Percentiles rank a stretch among this genome's conserved stretches.
These are phyloP conservation scores for Falcunculus frontatus DNA, from an alignment of 2,113 vertebrate species.

Conservation along the genomic window DNA sequence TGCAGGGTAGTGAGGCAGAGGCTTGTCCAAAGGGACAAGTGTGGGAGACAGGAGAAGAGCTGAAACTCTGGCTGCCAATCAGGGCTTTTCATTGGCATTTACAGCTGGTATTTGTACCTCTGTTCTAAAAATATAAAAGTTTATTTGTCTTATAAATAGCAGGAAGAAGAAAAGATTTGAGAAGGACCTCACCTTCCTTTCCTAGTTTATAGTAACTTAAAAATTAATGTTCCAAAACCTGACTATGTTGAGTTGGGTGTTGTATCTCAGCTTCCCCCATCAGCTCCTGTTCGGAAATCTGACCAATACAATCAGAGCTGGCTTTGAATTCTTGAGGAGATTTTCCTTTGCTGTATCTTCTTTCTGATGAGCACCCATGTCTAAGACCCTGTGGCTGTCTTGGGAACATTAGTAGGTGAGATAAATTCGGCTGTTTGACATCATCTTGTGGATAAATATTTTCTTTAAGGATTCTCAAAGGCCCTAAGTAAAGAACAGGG, in stretches of 20 bases:
- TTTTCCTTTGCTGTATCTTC: not conserved
- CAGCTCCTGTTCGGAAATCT: not conserved
- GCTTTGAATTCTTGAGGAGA: not conserved
- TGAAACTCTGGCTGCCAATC: not conserved
- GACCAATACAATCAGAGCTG: not conserved
- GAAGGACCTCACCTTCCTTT: not conserved
- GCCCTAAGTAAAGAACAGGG: not conserved
- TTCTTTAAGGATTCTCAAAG: constrained; percentile 3
- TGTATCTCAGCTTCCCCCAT: not conserved
- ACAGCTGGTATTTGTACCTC: not conserved
- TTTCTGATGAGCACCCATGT: not conserved
- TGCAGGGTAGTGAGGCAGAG: not conserved
- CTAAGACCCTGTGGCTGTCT: not conserved
- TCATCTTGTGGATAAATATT: constrained; percentile 60
- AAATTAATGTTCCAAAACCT: not conserved
- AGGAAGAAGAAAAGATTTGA: not conserved
- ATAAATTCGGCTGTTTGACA: constrained; percentile 58
- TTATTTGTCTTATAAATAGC: not conserved
- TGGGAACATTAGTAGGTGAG: not conserved
- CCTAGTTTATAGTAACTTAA: not conserved
- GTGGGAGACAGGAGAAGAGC: not conserved
- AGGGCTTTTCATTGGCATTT: not conserved
- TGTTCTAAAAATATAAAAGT: not conserved
- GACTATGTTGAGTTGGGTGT: not conserved
- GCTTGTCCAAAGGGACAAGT: not conserved